A percentile compares a stretch with the other conserved stretches of the same genome.
phyloP scores from a whole-genome alignment of 1,140 invertebrate genomes.

The Eupeodes corollae region DNA sequence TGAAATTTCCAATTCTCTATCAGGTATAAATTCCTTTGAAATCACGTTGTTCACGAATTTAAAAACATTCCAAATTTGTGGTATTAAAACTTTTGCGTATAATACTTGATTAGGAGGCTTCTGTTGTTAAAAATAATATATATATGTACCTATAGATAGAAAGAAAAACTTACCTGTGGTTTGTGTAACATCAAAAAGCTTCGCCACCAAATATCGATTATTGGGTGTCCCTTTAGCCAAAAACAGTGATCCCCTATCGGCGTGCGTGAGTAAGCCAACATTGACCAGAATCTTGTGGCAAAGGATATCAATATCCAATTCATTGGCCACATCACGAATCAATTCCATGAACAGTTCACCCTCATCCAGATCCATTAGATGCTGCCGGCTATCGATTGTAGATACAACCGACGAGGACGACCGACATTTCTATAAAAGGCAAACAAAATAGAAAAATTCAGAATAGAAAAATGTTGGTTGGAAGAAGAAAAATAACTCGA shows the following conservation, averaged over 20 bases:
- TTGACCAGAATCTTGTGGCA: conserved; percentile 92
- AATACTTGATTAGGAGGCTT: no score
- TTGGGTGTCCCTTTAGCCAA: conserved; percentile 66
- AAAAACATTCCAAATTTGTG: no score
- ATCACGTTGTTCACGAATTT: no score
- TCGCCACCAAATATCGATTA: conserved; percentile 71
- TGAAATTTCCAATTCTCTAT: no score
- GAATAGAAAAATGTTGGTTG: not conserved
- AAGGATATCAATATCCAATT: conserved; percentile 82
- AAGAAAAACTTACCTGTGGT: conserved; percentile 53
- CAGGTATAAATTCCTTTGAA: no score
- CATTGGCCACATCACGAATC: conserved; percentile 84
- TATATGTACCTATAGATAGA: no score
- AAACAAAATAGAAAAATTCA: not conserved
- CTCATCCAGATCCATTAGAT: conserved; percentile 56
- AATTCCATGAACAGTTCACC: conserved; percentile 85
- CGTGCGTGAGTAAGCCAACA: conserved; percentile 73
- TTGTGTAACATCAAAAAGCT: conserved; percentile 83
- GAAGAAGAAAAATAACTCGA: not conserved
- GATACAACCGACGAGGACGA: conserved; percentile 41
- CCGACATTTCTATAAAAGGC: conserved; percentile 39
- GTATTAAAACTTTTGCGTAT: no score
- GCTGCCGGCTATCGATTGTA: conserved; percentile 40
- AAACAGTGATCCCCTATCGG: conserved; percentile 79
- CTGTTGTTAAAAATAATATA: no score